phyloP scores from a whole-genome alignment of 2,113 vertebrate species.

The Irena cyanogastra region DNA sequence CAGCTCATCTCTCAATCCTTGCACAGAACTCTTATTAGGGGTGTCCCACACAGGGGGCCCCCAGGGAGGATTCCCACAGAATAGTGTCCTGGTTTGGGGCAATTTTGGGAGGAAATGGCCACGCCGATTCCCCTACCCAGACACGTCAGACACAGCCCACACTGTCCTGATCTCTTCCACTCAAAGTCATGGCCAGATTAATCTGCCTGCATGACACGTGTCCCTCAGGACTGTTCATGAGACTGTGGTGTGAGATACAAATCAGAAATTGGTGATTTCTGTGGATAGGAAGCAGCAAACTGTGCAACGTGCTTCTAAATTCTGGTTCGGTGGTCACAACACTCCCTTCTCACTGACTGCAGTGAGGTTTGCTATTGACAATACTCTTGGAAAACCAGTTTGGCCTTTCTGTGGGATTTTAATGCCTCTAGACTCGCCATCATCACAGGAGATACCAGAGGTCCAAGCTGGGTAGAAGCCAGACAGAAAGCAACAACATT shows the following conservation, averaged over 20 bases:
- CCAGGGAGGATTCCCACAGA: too few relatives aligned
- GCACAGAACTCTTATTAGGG: too few relatives aligned
- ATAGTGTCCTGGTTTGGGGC: too few relatives aligned
- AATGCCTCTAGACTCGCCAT: not conserved
- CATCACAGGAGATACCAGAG: not conserved
- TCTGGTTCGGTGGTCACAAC: not conserved
- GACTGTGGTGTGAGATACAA: not conserved
- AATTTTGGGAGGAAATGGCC: not conserved
- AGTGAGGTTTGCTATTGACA: not conserved
- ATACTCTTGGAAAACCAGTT: not conserved
- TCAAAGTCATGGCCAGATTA: not conserved
- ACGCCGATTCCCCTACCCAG: not conserved
- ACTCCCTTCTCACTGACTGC: not conserved
- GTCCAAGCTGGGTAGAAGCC: not conserved
- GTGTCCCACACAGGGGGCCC: too few relatives aligned
- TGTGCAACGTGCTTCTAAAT: not conserved
- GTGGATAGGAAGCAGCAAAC: not conserved
- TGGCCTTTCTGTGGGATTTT: not conserved
- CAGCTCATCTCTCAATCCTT: too few relatives aligned
- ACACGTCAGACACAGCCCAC: not conserved
- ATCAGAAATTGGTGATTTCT: not conserved
- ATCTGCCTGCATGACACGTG: not conserved
- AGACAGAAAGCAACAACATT: not conserved
- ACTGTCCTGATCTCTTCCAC: not conserved
- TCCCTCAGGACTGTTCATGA: not conserved